Conservation (phyloP, 37 sponge, comb jelly and placozoan species). For the Geodia barretti region DNA sequence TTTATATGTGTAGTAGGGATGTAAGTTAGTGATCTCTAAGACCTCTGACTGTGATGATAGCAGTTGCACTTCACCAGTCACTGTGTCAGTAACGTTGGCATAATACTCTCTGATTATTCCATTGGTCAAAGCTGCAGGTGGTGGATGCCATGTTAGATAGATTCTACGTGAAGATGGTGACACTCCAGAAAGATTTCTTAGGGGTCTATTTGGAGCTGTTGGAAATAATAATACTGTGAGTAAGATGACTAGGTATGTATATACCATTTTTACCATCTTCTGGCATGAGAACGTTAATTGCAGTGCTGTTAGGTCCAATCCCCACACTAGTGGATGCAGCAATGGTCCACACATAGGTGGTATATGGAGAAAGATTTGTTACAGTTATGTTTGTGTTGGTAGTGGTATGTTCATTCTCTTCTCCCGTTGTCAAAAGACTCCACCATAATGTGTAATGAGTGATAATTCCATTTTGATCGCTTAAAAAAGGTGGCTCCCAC, state of each 20-base stretch:
- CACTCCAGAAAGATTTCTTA: background rate
- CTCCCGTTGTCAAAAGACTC: no score
- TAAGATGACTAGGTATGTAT: background rate
- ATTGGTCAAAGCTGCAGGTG: background rate
- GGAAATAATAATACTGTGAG: background rate
- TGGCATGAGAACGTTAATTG: background rate
- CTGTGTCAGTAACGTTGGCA: background rate
- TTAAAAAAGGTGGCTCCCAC: conserved; percentile 14
- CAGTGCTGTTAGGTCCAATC: conserved; percentile 16
- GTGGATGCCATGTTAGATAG: conserved; percentile 4
- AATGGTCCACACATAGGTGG: conserved; percentile 16
- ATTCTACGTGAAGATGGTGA: background rate
- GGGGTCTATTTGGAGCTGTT: background rate
- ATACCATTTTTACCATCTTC: conserved; percentile 28
- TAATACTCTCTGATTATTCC: background rate
- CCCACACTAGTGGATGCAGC: conserved; percentile 29
- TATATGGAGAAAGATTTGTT: conserved; percentile 24
- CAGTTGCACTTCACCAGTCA: background rate
- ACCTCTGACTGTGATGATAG: background rate
- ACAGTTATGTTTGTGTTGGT: background rate
- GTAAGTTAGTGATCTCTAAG: background rate
- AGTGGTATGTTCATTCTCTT: background rate
- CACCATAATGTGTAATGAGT: conserved; percentile 4
- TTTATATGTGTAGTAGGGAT: background rate
- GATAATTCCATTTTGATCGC: conserved; percentile 32